Percentiles rank a stretch among this genome's conserved stretches.
These are phyloP conservation scores for Micrasema longulum DNA, from an alignment of 1,140 invertebrate genomes.

Conservation along the genomic window DNA sequence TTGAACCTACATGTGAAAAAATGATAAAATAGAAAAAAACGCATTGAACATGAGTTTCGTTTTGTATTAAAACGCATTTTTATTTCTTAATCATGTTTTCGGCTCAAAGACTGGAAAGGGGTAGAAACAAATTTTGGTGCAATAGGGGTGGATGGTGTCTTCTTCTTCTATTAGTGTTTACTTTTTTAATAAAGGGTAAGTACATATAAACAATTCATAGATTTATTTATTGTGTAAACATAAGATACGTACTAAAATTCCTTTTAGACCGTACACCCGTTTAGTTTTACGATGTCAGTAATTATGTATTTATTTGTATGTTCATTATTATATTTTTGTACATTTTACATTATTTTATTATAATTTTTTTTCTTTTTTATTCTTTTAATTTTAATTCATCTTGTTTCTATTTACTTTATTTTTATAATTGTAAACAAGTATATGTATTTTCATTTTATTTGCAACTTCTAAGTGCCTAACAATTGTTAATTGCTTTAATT, in stretches of 20 bases:
- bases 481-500: no score
- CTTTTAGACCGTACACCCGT: no score
- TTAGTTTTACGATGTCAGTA: neutral
- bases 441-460: no score
- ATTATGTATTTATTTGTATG: neutral
- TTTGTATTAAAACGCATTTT: neutral
- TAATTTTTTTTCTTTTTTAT: neutral
- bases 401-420: no score
- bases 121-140: conserved; percentile 48
- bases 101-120: conserved; percentile 28
- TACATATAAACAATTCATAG: neutral
- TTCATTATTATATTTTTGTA: no score
- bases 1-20: no score
- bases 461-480: no score
- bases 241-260: neutral
- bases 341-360: neutral
- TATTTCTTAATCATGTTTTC: conserved; percentile 21
- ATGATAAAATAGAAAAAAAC: neutral
- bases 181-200: conserved; percentile 49
- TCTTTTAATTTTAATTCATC: no score
- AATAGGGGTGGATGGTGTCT: conserved; percentile 52
- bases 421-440: no score
- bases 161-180: conserved; percentile 36
- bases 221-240: neutral
- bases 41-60: no score